Base-by-base conservation (phyloP, 2,888 invertebrate species). In the Malthinus flaveolus region DNA sequence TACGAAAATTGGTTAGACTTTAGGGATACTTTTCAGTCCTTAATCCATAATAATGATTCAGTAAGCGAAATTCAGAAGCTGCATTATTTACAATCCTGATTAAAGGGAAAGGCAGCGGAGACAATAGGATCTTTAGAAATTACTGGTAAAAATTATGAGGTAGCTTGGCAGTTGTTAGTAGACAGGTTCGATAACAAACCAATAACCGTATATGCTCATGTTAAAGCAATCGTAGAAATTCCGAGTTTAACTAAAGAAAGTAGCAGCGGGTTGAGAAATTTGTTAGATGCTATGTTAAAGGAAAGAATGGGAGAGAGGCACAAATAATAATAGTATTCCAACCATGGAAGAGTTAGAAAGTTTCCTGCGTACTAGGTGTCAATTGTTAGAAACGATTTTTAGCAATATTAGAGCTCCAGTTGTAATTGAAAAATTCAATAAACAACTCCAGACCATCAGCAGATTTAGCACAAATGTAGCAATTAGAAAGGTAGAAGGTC, bases 251-350 rank as follows among this genome's bases (percentile, higher is more conserved):
- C 23, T 3, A 23, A 23, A 23, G 23, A 23, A 23, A 23, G 23
- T 23, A 23, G 23, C 5, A 5, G 23, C 23, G 23, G 23, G 2
- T 23, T 23, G 23, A 23, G 23, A 23, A 5, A 23, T 23, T 23
- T 23, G 23, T 23, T 23, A 23, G 23, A 23, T 23, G 23, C 2
- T 3, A 23, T 5, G 3, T 23, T 23, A 23, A 23, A 32, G 51
- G 8, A 32, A 50, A 10, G 61, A 54, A 5, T 58, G 61, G 61
- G 58, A 61, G 32, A 49, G 50, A n/a, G 53, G 32, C 11, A 45
- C 50, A 23, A 45, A 36, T 31, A 42, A 47, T 35, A n/a, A 32
- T n/a, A 50, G 49, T 8, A 34, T 61, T 31, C 61, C 46, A 2
- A 51, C 49, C 31, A 49, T 58, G 50, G 34, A 49, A 9, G 58